Evolutionary conservation across 2,888 invertebrate species (phyloP).

Genomic region (Cordilura impudica): DNA sequence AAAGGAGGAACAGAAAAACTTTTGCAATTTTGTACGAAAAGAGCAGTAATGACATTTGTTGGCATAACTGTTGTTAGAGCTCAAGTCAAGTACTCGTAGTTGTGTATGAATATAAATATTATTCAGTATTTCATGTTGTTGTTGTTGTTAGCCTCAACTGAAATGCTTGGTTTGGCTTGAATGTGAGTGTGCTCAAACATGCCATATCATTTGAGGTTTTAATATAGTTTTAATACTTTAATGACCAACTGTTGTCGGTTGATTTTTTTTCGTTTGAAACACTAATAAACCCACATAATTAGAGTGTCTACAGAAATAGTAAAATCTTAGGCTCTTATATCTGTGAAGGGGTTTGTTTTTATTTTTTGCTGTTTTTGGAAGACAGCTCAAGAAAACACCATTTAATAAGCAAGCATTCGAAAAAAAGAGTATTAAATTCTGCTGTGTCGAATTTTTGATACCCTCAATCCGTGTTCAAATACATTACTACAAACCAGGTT

Average conservation of each 20-base stretch:
- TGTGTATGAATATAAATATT: slow-evolving; percentile 12
- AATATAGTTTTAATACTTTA: slow-evolving; percentile 61
- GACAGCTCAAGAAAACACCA: no score
- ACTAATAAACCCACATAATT: no score
- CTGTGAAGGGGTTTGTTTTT: no score
- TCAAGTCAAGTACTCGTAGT: slow-evolving; percentile 25
- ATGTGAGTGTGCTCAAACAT: slow-evolving; percentile 30
- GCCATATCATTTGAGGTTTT: slow-evolving; percentile 47
- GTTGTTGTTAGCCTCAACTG: background rate
- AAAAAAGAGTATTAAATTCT: no score
- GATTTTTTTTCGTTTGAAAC: slow-evolving; percentile 14
- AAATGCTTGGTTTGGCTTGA: background rate
- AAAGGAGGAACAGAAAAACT: slow-evolving; percentile 40
- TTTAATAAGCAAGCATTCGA: no score
- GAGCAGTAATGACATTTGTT: slow-evolving; percentile 53
- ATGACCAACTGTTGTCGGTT: slow-evolving; percentile 56
- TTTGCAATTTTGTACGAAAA: slow-evolving; percentile 56
- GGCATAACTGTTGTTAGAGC: background rate
- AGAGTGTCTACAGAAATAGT: no score
- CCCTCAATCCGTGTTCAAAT: no score
- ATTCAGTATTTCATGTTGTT: background rate
- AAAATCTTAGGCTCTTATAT: no score
- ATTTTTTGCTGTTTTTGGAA: no score
- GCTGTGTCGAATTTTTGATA: no score
- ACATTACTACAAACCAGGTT: no score